Percentiles rank a stretch among this genome's conserved stretches.
Conservation (phyloP, 2,113 vertebrate genomes). For the Corythoichthys intestinalis region DNA sequence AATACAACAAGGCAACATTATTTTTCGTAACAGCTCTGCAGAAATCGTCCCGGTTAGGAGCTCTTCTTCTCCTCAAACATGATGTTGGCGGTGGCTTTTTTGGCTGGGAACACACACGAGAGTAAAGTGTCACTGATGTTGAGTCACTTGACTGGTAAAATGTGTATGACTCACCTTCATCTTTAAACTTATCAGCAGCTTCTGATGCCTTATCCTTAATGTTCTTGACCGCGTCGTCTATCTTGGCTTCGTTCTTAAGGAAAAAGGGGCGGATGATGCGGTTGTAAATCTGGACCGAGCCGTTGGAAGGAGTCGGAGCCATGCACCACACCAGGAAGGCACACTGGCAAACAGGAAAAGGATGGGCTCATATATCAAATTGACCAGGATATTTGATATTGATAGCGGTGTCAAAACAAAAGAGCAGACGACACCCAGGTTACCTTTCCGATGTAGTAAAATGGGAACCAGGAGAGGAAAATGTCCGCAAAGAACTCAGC, state of each 20-base stretch:
- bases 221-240: conserved; percentile 83
- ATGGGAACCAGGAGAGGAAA: conserved; percentile 96
- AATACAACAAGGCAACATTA: conserved; percentile 65
- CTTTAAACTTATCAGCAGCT: conserved; percentile 84
- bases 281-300: conserved; percentile 82
- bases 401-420: background rate
- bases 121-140: no score
- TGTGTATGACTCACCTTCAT: conserved; percentile 77
- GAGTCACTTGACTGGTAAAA: no score
- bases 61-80: conserved; percentile 96
- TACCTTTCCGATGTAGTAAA: conserved; percentile 98
- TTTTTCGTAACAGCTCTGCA: conserved; percentile 52
- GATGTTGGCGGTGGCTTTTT: conserved; percentile 89
- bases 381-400: no score
- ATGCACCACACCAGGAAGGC: conserved; percentile 96
- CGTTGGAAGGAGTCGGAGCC: conserved; percentile 86
- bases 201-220: conserved; percentile 88
- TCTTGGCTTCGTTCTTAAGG: conserved; percentile 81
- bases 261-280: conserved; percentile 89
- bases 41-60: conserved; percentile 66
- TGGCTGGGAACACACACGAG: conserved; percentile 70
- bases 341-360: conserved; percentile 69
- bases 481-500: conserved; percentile 95
- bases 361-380: background rate
- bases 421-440: background rate